Evolutionary conservation across 2,888 invertebrate genomes (phyloP).

Genomic region (Orchestes rusci): DNA sequence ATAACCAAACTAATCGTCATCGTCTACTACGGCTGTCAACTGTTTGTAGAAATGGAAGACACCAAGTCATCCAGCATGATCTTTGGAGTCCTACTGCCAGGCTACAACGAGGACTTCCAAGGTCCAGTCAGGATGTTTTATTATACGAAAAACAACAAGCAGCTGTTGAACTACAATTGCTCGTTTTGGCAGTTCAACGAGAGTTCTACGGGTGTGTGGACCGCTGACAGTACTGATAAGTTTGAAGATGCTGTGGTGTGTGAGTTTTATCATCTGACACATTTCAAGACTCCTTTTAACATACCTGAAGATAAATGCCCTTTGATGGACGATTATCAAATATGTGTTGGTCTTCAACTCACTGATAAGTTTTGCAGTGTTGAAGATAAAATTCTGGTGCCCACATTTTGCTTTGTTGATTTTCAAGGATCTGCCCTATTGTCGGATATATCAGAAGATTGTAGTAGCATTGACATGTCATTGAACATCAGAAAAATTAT

Average conservation of each 20-base stretch:
- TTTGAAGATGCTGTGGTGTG: conserved; percentile 7
- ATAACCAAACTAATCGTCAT: conserved; percentile 18
- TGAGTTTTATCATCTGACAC: conserved; percentile 22
- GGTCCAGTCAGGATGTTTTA: conserved; percentile 16
- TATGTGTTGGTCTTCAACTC: too few species aligned
- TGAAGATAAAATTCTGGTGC: too few species aligned
- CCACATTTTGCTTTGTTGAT: too few species aligned
- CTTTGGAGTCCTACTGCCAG: conserved; percentile 24
- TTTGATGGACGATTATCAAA: too few species aligned
- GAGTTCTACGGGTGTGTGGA: conserved; percentile 10
- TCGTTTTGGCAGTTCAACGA: conserved; percentile 25
- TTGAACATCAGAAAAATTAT: too few species aligned
- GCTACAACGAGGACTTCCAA: conserved; percentile 14
- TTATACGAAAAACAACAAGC: background rate
- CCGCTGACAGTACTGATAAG: conserved; percentile 5
- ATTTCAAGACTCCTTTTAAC: conserved; percentile 8
- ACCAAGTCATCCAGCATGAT: conserved; percentile 12
- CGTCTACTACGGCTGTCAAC: conserved; percentile 19
- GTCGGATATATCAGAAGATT: too few species aligned
- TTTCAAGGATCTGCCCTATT: too few species aligned
- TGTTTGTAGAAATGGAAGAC: conserved; percentile 20
- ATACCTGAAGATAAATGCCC: too few species aligned
- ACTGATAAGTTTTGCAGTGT: too few species aligned
- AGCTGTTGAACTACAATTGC: conserved; percentile 18
- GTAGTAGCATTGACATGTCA: too few species aligned